Base-by-base conservation (phyloP, 2,113 vertebrate species). In the Salvelinus namaycush region DNA sequence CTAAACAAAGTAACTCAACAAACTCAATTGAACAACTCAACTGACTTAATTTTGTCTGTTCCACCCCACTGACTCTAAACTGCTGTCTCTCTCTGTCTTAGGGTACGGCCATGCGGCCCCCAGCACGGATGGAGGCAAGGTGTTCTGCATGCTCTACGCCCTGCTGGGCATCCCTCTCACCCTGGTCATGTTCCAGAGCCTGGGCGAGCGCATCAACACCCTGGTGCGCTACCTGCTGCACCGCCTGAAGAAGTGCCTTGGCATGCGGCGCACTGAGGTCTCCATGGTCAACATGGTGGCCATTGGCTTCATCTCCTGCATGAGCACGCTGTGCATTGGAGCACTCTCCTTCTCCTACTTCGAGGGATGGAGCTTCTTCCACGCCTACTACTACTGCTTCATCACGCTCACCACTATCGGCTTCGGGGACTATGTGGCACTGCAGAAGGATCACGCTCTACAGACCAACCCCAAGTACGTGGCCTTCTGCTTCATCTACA, bases 401-500 rank as follows among this genome's bases (percentile, higher is more conserved):
- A 99, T 99, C 90, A 98, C 97, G 0, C 95, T 99, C 74, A 99
- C 97, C 92, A 98, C 97, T 86, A 99, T 99, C 9, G 97, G 97
- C 80, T 97, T 99, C 24, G 97, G 97, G 83, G 97, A 99, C 91
- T 98, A 97, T 8, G 97, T 98, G 84, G 97, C 97, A 1, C 92
- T 99, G 81, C 97, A 99, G 93, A 98, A 95, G 78, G 92, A 96
- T 54, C 87, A 96, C 0, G 97, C 96, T 1, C 92, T 99, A 75
- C 97, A 99, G 89, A 96, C 64, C 34, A 93, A 97, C 86, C 95
- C 93, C 0, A 92, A 96, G 76, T 98, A 99, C 3, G 96, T 99
- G 88, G 96, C 95, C 85, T 98, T 99, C 93, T 97, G 97, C 93
- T 99, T 99, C 89, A 96, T 98, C 88, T 99, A 99, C 94, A 98